Conservation (phyloP, 2,888 invertebrate species). For the Glomeris marginata region DNA sequence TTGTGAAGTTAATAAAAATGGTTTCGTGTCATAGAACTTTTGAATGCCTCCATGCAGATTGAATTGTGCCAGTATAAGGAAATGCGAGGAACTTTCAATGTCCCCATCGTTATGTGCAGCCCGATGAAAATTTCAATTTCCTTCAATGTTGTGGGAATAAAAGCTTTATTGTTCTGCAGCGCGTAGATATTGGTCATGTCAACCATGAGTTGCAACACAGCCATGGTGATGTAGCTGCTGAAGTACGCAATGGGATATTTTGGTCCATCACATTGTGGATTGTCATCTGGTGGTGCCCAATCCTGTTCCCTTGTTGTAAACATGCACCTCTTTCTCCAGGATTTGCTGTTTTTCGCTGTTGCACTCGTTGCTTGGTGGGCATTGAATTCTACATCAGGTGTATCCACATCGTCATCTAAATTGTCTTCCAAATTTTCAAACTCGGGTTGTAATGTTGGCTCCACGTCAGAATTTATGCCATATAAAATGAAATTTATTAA, state of each 20-base stretch:
- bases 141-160: slow-evolving; percentile 1
- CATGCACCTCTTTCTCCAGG: too few species aligned
- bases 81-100: slow-evolving; percentile 10
- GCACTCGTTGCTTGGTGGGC: too few species aligned
- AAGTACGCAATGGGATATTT: slow-evolving; percentile 9
- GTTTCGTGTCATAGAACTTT: slow-evolving; percentile 15
- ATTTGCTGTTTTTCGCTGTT: too few species aligned
- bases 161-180: slow-evolving; percentile 7
- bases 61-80: slow-evolving; percentile 15
- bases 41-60: slow-evolving; percentile 4
- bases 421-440: too few species aligned
- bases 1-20: slow-evolving; percentile 15
- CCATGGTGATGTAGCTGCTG: slow-evolving; percentile 5
- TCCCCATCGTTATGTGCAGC: slow-evolving; percentile 13
- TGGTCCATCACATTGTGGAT: too few species aligned
- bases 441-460: too few species aligned
- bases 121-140: slow-evolving; percentile 13
- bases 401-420: too few species aligned
- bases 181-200: slow-evolving; percentile 24
- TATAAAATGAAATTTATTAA: too few species aligned
- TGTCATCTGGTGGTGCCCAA: too few species aligned
- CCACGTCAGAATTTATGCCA: too few species aligned
- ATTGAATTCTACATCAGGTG: too few species aligned
- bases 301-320: too few species aligned
- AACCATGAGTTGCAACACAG: slow-evolving; percentile 1